Evolutionary conservation across 1,140 invertebrate genomes (phyloP).

Genomic region (Epicauta chinensis): DNA sequence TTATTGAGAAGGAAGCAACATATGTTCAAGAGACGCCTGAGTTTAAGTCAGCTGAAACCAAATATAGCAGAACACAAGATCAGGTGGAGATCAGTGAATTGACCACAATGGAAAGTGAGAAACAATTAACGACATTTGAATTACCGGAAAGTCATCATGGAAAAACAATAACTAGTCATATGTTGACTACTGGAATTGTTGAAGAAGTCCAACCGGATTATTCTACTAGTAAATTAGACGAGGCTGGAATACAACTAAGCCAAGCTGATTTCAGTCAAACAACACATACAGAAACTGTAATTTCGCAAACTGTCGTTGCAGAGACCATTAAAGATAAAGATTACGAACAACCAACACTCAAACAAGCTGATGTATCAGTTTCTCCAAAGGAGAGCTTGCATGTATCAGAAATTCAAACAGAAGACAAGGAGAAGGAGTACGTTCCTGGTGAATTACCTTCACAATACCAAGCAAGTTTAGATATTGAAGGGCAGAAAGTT

Average conservation of each 20-base stretch:
- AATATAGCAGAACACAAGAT: conserved; percentile 43
- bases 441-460: conserved; percentile 31
- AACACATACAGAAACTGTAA: conserved; percentile 47
- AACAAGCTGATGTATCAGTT: conserved; percentile 45
- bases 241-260: conserved; percentile 37
- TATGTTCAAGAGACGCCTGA: conserved; percentile 39
- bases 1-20: conserved; percentile 50
- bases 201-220: conserved; percentile 53
- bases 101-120: conserved; percentile 52
- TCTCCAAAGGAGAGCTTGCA: conserved; percentile 48
- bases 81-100: conserved; percentile 48
- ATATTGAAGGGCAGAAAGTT: conserved; percentile 46
- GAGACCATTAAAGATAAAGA: conserved; percentile 43
- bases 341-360: conserved; percentile 39
- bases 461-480: conserved; percentile 41
- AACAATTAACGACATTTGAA: conserved; percentile 43
- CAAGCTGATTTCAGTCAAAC: conserved; percentile 47
- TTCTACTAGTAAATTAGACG: conserved; percentile 43
- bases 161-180: conserved; percentile 48
- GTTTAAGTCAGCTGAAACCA: conserved; percentile 39
- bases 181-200: conserved; percentile 51
- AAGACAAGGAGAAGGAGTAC: conserved; percentile 46
- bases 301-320: conserved; percentile 47
- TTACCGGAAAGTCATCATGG: conserved; percentile 51
- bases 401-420: conserved; percentile 46